Conservation (phyloP, 2,888 invertebrate genomes). For the Tridacna gigas region DNA sequence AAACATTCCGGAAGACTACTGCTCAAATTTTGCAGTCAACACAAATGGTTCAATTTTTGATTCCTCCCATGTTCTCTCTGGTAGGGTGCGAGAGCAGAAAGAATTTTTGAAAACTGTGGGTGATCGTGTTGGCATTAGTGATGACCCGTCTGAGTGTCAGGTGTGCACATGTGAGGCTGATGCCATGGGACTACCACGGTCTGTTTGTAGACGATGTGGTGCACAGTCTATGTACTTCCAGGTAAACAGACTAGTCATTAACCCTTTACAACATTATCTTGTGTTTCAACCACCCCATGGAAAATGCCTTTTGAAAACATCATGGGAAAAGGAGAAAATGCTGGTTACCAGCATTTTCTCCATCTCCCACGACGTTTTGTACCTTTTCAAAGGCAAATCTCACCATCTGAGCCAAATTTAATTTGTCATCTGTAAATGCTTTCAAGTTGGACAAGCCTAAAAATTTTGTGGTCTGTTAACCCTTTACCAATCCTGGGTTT, state of each 20-base stretch:
- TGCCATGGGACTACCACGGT: slow-evolving; percentile 83
- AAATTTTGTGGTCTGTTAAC: too few species aligned
- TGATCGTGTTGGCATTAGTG: slow-evolving; percentile 79
- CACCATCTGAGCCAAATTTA: too few species aligned
- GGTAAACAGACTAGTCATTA: not conserved
- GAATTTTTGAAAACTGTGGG: slow-evolving; percentile 83
- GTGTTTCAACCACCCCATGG: too few species aligned
- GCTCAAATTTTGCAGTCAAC: slow-evolving; percentile 89
- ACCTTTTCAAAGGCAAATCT: too few species aligned
- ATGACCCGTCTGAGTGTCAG: slow-evolving; percentile 84
- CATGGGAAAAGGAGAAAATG: too few species aligned
- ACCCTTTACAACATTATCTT: too few species aligned
- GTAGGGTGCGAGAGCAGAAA: slow-evolving; percentile 74
- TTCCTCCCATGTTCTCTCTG: slow-evolving; percentile 82
- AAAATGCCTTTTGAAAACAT: too few species aligned
- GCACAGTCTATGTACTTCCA: slow-evolving; percentile 25
- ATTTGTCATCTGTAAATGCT: too few species aligned
- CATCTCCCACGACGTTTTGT: too few species aligned
- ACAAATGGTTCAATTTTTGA: slow-evolving; percentile 90
- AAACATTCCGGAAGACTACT: slow-evolving; percentile 84
- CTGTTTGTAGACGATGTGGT: slow-evolving; percentile 82
- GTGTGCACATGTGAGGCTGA: slow-evolving; percentile 85
- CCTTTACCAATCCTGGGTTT: too few species aligned
- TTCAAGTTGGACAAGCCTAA: too few species aligned
- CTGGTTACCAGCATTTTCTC: too few species aligned